Evolutionary conservation across 1,140 invertebrate genomes (phyloP).

Genomic region (Rhizoglyphus robini): DNA sequence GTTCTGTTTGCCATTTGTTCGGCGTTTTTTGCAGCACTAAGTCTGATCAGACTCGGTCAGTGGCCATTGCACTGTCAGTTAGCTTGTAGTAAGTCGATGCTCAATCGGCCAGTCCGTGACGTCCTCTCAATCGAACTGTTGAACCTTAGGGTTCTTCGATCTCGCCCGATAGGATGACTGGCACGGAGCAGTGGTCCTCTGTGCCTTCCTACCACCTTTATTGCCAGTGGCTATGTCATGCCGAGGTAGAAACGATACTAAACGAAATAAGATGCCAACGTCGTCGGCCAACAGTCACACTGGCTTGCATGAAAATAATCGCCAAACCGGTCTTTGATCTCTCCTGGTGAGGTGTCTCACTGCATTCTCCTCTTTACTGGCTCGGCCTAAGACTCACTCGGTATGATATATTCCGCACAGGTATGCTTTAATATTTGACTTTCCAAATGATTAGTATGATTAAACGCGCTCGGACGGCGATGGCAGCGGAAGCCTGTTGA

Average conservation of each 20-base stretch:
- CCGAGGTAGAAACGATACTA: too few species aligned
- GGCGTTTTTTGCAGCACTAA: not conserved
- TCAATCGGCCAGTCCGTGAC: not conserved
- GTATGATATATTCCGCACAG: constrained; percentile 2
- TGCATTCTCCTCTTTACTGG: not conserved
- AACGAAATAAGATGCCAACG: too few species aligned
- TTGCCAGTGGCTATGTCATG: too few species aligned
- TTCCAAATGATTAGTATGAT: constrained; percentile 9
- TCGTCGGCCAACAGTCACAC: too few species aligned
- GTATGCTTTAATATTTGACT: not conserved
- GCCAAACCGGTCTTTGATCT: constrained; percentile 12
- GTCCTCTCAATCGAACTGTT: not conserved
- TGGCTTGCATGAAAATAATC: constrained; percentile 10
- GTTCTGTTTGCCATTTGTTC: constrained; percentile 3
- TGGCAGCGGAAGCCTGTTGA: not conserved
- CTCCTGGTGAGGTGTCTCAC: not conserved
- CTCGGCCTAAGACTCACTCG: not conserved
- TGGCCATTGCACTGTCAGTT: not conserved
- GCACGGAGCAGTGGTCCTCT: not conserved
- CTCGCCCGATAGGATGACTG: not conserved
- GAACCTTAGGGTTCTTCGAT: constrained; percentile 7
- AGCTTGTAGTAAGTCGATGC: not conserved
- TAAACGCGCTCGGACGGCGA: not conserved
- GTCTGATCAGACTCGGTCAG: not conserved
- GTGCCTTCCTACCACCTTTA: too few species aligned